Evolutionary conservation across 2,113 vertebrate genomes (phyloP).

Genomic region (Merops nubicus): DNA sequence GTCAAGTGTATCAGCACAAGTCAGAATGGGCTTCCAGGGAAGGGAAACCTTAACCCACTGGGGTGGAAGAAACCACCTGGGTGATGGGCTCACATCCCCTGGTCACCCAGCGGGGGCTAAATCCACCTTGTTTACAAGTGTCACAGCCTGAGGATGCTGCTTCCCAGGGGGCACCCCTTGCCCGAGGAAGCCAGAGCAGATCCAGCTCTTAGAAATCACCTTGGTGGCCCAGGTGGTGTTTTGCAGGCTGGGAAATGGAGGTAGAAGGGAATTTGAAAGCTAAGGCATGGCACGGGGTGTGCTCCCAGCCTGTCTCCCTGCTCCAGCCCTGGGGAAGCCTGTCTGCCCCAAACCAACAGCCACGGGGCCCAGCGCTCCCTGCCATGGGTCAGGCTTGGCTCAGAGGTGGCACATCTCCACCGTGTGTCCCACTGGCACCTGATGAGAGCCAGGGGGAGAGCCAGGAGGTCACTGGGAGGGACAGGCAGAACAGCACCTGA

Average conservation of each 20-base stretch:
- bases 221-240: background rate
- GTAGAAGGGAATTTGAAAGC: background rate
- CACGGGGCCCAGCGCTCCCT: fast-evolving
- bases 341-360: fast-evolving
- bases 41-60: background rate
- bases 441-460: background rate
- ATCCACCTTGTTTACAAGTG: background rate
- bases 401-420: background rate
- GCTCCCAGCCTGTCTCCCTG: fast-evolving
- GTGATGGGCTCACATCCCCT: background rate
- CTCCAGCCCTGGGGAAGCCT: background rate
- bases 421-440: fast-evolving
- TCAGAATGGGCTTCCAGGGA: fast-evolving
- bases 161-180: fast-evolving
- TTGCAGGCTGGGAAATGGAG: background rate
- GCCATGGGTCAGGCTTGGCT: background rate
- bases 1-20: background rate
- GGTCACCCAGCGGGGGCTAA: fast-evolving
- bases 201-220: background rate
- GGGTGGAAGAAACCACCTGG: background rate
- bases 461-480: background rate
- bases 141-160: background rate
- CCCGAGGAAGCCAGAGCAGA: background rate
- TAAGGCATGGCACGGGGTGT: fast-evolving
- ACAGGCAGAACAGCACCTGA: background rate